phyloP scores from a whole-genome alignment of 2,888 invertebrate species.

The Pegoplata infirma region DNA sequence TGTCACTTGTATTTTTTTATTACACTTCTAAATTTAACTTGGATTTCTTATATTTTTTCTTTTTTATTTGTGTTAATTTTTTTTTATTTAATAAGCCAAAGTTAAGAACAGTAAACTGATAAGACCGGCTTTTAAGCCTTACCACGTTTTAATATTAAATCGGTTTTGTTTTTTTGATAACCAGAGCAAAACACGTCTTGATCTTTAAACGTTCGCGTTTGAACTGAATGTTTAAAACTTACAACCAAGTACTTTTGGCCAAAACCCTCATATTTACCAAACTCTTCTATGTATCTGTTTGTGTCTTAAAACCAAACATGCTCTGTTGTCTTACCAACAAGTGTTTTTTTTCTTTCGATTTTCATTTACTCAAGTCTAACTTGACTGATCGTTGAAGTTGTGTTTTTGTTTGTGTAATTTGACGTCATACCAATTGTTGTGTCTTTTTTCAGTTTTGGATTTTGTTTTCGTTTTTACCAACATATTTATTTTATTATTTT shows the following conservation, averaged over 20 bases:
- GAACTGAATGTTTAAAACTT: constrained; percentile 75
- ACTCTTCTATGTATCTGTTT: constrained; percentile 27
- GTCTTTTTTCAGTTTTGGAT: background rate
- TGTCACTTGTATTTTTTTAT: background rate
- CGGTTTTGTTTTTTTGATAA: background rate
- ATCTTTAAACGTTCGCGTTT: constrained; percentile 75
- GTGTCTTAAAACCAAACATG: constrained; percentile 3
- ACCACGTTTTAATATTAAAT: constrained; percentile 4
- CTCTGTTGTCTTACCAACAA: constrained; percentile 35
- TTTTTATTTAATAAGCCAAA: too few species aligned
- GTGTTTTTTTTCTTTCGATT: constrained; percentile 16
- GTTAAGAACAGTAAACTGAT: constrained; percentile 4
- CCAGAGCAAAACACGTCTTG: constrained; percentile 70
- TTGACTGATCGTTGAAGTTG: constrained; percentile 8
- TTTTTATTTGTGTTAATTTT: too few species aligned
- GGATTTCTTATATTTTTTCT: background rate
- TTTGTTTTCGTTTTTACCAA: too few species aligned
- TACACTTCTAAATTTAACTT: background rate
- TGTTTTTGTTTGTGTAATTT: constrained; percentile 7
- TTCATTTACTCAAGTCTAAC: constrained; percentile 5
- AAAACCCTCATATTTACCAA: constrained; percentile 60
- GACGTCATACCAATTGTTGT: background rate
- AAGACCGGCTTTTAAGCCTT: constrained; percentile 53
- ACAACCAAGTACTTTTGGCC: constrained; percentile 73
- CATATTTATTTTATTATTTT: constrained; percentile 5